phyloP scores from a whole-genome alignment of 2,888 invertebrate species.

The Psylliodes chrysocephalus region DNA sequence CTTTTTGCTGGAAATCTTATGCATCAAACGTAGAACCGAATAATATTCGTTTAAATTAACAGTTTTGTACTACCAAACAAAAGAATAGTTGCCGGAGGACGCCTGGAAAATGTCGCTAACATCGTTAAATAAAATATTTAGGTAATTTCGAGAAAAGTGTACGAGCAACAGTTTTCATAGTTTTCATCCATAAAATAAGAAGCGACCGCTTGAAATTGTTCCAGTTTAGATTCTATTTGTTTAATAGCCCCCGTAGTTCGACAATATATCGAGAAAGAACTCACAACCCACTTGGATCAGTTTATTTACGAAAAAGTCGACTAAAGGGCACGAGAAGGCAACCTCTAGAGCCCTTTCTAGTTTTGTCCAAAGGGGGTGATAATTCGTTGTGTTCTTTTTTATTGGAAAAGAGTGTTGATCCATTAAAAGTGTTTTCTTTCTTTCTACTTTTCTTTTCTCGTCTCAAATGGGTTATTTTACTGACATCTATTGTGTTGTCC shows the following conservation, averaged over 20 bases:
- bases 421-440: conserved; percentile 27
- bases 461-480: not conserved
- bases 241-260: not conserved
- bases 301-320: conserved; percentile 28
- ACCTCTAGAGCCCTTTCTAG: conserved; percentile 21
- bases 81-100: too few species aligned
- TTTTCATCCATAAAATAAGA: too few species aligned
- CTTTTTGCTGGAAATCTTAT: too few species aligned
- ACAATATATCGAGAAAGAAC: not conserved
- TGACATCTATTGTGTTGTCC: not conserved
- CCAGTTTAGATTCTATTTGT: too few species aligned
- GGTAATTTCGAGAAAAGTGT: too few species aligned
- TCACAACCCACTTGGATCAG: conserved; percentile 1
- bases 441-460: not conserved
- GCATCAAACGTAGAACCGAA: too few species aligned
- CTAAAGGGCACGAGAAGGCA: conserved; percentile 7
- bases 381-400: conserved; percentile 23
- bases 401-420: conserved; percentile 15
- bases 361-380: conserved; percentile 22
- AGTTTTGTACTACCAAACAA: too few species aligned
- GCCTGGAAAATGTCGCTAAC: too few species aligned
- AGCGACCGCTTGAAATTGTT: too few species aligned
- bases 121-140: too few species aligned
- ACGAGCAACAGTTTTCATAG: too few species aligned
- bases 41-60: too few species aligned